Base-by-base conservation (phyloP, 2,797 vertebrate species). In the Dendrocincla tyrannina region DNA sequence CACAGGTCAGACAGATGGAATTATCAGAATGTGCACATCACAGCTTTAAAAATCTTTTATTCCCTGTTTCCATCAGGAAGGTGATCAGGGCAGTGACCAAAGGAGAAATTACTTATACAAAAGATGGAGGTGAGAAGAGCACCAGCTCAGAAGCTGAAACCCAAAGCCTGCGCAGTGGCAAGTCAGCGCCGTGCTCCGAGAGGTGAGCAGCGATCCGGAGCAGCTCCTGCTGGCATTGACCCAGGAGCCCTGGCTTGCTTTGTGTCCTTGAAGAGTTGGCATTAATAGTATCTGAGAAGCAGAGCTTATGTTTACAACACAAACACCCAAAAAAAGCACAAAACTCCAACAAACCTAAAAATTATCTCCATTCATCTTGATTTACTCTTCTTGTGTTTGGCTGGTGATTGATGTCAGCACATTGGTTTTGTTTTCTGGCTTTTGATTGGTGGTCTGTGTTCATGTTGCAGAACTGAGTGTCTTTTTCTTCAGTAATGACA, bases 131-230 rank as follows among this genome's bases (percentile, higher is more conserved):
- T 89, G 90, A 93, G 41, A 56, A 79, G 88, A 98, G 90, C 63
- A 80, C 89, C 37, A 97, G 96, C 60, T 97, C 98, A 32, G 98
- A 98, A 37, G 96, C 95, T 96, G 99, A 99, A 9, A 87, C 93
- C 35, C 98, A 96, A 32, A 98, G 96, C 55, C 77, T 98, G 35
- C 69, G 18, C 72, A 98, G 98, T 44, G 88, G 76, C 73, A 98
- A 94, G 66, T 98, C 98, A 64, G 78, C 88, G 4, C 79, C 63
- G 2, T 95, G 92, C 66, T 98, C 98, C 7, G 98, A 98, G 97
- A 98, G 98, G 99, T 99, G 94, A 98, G 69, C 62, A 56, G 64
- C 24, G 56, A 44, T 16, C 58, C 14, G 10, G 42, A 63, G 15
- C 9, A 64, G 10, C 25, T 77, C 30, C 3, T 8, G 18, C 22